Percentiles rank a stretch among this genome's conserved stretches.
Evolutionary conservation across 2,888 invertebrate species (phyloP).

Genomic region (Parnassius mnemosyne): DNA sequence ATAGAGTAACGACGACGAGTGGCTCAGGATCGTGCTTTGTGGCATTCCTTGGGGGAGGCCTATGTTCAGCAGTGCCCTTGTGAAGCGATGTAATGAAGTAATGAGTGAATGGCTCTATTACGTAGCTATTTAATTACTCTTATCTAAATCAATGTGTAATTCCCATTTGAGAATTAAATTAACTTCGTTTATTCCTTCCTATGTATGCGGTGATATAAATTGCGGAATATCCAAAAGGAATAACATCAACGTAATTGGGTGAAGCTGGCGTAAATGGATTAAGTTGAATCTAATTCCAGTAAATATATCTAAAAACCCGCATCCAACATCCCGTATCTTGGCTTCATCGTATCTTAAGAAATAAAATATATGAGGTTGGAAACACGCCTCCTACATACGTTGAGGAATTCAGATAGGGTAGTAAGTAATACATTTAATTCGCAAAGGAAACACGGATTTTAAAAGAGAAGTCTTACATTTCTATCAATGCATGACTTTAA

Average conservation of each 20-base stretch:
- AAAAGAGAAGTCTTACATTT: background rate
- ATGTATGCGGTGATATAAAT: background rate
- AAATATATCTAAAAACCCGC: constrained; percentile 13
- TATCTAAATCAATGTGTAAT: too few species aligned
- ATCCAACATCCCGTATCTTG: constrained; percentile 13
- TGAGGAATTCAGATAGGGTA: constrained; percentile 9
- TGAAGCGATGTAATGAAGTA: too few species aligned
- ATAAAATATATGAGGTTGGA: constrained; percentile 21
- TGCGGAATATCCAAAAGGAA: background rate
- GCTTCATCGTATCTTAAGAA: constrained; percentile 12
- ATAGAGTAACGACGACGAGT: too few species aligned
- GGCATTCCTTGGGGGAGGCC: too few species aligned
- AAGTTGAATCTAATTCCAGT: constrained; percentile 5
- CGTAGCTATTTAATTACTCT: too few species aligned
- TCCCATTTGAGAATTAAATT: background rate
- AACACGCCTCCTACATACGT: constrained; percentile 9
- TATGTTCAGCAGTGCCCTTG: too few species aligned
- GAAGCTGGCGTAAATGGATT: constrained; percentile 6
- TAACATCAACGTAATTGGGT: constrained; percentile 11
- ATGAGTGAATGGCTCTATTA: too few species aligned
- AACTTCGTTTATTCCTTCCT: background rate
- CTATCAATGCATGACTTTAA: background rate
- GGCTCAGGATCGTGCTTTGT: too few species aligned
- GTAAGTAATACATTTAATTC: constrained; percentile 20
- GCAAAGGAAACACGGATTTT: constrained; percentile 1